Evolutionary conservation across 2,113 vertebrate genomes (phyloP).

Genomic region (Phyllostomus hastatus): DNA sequence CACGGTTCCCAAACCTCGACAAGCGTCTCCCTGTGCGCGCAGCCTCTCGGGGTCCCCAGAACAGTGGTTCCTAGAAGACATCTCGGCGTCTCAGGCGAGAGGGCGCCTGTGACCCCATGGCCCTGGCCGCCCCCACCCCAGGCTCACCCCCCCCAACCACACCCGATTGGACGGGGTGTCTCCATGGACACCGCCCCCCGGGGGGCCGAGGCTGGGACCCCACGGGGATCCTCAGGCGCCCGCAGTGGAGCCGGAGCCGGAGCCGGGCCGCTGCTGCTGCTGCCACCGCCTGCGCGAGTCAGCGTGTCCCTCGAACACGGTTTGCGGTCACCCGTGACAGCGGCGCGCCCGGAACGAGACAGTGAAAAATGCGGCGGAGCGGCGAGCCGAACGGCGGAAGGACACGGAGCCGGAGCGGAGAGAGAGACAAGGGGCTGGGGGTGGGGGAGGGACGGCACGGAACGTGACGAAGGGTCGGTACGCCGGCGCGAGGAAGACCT

Average conservation of each 20-base stretch:
- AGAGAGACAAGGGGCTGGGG: neutral
- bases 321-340: neutral
- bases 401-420: neutral
- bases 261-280: too few species aligned
- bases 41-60: conserved; percentile 1
- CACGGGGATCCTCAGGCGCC: neutral
- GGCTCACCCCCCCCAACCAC: accelerated
- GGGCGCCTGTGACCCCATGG: neutral
- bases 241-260: accelerated
- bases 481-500: accelerated
- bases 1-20: neutral
- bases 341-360: neutral
- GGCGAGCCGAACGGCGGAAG: accelerated
- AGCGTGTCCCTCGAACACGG: neutral
- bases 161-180: too few species aligned
- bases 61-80: neutral
- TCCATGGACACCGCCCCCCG: neutral
- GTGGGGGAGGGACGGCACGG: neutral
- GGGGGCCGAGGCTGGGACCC: neutral
- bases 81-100: neutral
- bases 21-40: conserved; percentile 27
- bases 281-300: neutral
- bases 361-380: neutral
- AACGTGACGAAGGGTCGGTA: neutral
- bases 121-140: accelerated